Evolutionary conservation across 1,140 invertebrate genomes (phyloP).

Genomic region (Neodiprion lecontei): DNA sequence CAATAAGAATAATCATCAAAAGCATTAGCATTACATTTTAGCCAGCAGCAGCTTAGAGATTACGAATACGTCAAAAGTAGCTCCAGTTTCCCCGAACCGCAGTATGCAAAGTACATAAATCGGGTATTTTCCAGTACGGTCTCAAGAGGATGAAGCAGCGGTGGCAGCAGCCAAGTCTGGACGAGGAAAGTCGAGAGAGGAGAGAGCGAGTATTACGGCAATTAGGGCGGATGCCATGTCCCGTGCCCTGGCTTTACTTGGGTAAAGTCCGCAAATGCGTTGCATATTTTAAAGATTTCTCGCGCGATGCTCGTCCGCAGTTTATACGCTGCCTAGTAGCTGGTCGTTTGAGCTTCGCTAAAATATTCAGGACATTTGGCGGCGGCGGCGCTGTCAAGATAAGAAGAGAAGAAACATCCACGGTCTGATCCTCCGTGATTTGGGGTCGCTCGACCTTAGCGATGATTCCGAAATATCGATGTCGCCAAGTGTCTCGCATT

Average conservation of each 20-base stretch:
- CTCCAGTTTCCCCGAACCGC: background rate
- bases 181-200: background rate
- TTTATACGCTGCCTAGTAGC: background rate
- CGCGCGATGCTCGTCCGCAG: background rate
- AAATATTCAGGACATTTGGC: background rate
- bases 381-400: too few relatives aligned
- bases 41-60: too few relatives aligned
- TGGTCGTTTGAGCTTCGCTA: background rate
- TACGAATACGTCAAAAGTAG: too few relatives aligned
- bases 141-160: background rate
- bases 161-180: background rate
- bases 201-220: conserved; percentile 9
- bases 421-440: too few relatives aligned
- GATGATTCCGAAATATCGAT: too few relatives aligned
- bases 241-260: background rate
- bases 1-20: too few relatives aligned
- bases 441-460: too few relatives aligned
- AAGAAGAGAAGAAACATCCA: too few relatives aligned
- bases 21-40: too few relatives aligned
- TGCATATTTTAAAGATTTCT: background rate
- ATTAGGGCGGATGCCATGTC: conserved; percentile 2
- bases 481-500: too few relatives aligned
- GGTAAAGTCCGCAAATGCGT: background rate
- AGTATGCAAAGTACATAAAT: conserved; percentile 19
- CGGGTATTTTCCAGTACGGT: background rate